Evolutionary conservation across 2,888 invertebrate species (phyloP), one percentile per base, ranked within the genome.

Genomic region (Ennomos erosarius): DNA sequence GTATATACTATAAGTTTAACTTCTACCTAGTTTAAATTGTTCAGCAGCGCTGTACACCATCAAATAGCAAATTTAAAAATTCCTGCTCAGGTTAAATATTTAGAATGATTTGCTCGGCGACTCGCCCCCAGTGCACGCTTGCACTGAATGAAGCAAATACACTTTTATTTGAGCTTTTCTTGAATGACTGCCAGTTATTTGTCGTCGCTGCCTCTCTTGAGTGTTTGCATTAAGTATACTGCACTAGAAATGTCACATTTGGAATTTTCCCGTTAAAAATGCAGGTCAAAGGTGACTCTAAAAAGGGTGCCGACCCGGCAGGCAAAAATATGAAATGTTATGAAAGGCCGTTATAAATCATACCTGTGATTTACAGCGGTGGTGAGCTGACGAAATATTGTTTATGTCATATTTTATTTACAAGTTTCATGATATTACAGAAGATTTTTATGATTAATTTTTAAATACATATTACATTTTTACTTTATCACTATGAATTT

Each of bases 171-270:
- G 46, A 50, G 13, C 48, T 57, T n/a, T 45, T 43, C 54, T 53
- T 40, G 36, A 59, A 42, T 55, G 42, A 55, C 37, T 55, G 54
- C 37, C 40, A 40, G 55, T 50, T 53, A 58, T 53, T 54, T 59
- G 59, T 59, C 45, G 55, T 26, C 58, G 48, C 39, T 50, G 43
- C 44, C 34, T 45, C 40, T 26, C 26, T 6, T 26, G 26, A 59
- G 46, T 59, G 38, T 45, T 47, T 46, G 55, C 59, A 55, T 38
- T 51, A 50, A 46, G 46, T 51, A 42, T 59, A 38, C 37, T 43
- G 54, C 53, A 44, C 48, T 54, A 49, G 59, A 44, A 58, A 46
- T 49, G 44, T 45, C 49, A 40, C 54, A 36, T 12, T 58, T 49
- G 16, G 16, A 47, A 40, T 33, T 42, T 16, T 26, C 26, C 26